Base-by-base conservation (phyloP, 2,888 invertebrate species). In the Frankliniella intonsa region DNA sequence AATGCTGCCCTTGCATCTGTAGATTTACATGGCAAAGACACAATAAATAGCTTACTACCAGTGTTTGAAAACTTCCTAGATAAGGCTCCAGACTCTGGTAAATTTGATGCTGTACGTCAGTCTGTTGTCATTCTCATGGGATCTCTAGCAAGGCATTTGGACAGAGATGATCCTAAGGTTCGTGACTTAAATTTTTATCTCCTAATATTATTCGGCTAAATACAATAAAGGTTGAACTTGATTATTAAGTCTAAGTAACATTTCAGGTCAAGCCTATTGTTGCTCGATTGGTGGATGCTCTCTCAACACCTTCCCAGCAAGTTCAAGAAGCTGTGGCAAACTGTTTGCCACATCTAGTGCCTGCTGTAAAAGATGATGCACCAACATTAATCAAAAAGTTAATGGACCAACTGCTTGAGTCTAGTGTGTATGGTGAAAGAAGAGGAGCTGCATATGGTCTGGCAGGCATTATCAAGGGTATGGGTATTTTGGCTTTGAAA, bases 251-350 rank as follows among this genome's bases (percentile, higher is more conserved):
- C 5, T 38, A 3, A 2, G 5, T 5, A 38, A 38, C 38, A 25
- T 76, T 76, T 7, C 12, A 76, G 69, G 69, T 98, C 85, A 94
- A 95, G 87, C 97, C 98, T n/a, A 99, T 99, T 86, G 94, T 99
- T 12, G 92, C 93, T 85, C 92, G 98, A 83, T 90, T 99, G 80
- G 92, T 99, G 81, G 93, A 95, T 81, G 96, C 98, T 0, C 90
- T 99, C 8, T 95, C 95, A 62, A 99, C 99, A 69, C 99, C 99
- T 17, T 98, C 98, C 69, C 98, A 99, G 87, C 96, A 96, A 90
- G 97, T 99, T 0, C 99, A 99, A 91, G 97, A 98, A 89, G 96
- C 99, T 0, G 98, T 99, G 0, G 96, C 98, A 80, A 96, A 97
- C 88, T 99, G 99, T 87, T 90, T 99, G 84, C 97, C 98, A 0